These are phyloP conservation scores for Philereme vetulata DNA, from an alignment of 2,888 invertebrate species.

Conservation along the genomic window DNA sequence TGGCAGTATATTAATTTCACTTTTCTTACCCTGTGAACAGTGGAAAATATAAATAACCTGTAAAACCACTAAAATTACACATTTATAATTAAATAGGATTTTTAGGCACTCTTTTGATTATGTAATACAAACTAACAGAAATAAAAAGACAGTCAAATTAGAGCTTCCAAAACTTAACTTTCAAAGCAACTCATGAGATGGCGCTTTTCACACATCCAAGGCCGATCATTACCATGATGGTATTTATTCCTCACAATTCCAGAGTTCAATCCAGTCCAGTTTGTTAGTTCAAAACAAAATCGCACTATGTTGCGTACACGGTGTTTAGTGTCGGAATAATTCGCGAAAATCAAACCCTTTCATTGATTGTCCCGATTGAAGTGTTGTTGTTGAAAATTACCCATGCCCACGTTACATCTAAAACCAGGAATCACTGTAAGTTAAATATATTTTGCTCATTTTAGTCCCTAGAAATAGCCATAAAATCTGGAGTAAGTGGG, in stretches of 20 bases:
- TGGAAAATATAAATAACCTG: too few species aligned
- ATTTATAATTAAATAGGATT: too few species aligned
- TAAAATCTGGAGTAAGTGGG: conserved; percentile 14
- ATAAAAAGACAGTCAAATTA: neutral
- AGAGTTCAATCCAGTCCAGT: conserved; percentile 20
- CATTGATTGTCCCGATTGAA: conserved; percentile 41
- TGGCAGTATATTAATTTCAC: conserved; percentile 32
- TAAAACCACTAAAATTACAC: too few species aligned
- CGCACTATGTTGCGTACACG: conserved; percentile 65
- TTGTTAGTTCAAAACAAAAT: conserved; percentile 70
- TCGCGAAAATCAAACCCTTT: conserved; percentile 44
- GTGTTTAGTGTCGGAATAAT: conserved; percentile 69
- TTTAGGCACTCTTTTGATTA: too few species aligned
- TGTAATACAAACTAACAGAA: too few species aligned
- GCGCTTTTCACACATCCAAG: conserved; percentile 42
- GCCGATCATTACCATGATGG: conserved; percentile 63
- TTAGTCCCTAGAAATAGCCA: conserved; percentile 20
- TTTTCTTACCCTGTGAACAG: neutral
- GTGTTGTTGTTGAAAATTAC: conserved; percentile 61
- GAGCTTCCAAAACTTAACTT: conserved; percentile 23
- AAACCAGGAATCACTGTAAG: conserved; percentile 80
- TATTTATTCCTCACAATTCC: conserved; percentile 23
- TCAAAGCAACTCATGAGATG: conserved; percentile 43
- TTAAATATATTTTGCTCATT: conserved; percentile 32
- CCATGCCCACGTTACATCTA: conserved; percentile 79